phyloP scores from a whole-genome alignment of 2,888 invertebrate species.

The Parapristionchus giblindavisi region DNA sequence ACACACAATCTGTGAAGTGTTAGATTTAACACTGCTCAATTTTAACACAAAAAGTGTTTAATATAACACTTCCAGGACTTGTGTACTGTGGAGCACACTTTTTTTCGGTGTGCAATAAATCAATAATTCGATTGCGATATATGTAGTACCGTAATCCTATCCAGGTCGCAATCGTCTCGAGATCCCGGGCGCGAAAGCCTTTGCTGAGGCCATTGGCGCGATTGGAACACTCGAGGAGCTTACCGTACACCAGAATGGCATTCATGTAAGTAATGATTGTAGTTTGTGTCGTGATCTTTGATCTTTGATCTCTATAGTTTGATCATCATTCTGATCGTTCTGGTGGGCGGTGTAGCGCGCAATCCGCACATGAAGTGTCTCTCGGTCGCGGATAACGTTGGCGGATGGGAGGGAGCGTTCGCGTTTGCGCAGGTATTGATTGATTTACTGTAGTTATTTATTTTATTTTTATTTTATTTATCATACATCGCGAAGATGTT shows the following conservation, averaged over 20 bases:
- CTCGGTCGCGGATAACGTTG: constrained; percentile 24
- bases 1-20: no score
- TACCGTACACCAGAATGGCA: constrained; percentile 95
- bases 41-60: no score
- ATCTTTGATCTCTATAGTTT: neutral
- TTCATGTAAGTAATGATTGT: constrained; percentile 88
- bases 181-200: constrained; percentile 87
- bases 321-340: constrained; percentile 79
- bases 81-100: no score
- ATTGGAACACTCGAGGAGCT: constrained; percentile 87
- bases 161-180: constrained; percentile 91
- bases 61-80: no score
- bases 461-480: no score
- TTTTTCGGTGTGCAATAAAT: no score
- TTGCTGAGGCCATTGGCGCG: constrained; percentile 84
- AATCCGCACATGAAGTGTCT: constrained; percentile 23
- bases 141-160: no score
- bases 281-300: no score
- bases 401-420: constrained; percentile 32
- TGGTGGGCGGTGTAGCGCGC: constrained; percentile 74
- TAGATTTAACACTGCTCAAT: no score
- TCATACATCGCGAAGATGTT: no score
- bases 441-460: neutral
- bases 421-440: constrained; percentile 18
- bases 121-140: no score